These are phyloP conservation scores for Clarias gariepinus DNA, from an alignment of 2,113 vertebrate species.

Conservation along the genomic window DNA sequence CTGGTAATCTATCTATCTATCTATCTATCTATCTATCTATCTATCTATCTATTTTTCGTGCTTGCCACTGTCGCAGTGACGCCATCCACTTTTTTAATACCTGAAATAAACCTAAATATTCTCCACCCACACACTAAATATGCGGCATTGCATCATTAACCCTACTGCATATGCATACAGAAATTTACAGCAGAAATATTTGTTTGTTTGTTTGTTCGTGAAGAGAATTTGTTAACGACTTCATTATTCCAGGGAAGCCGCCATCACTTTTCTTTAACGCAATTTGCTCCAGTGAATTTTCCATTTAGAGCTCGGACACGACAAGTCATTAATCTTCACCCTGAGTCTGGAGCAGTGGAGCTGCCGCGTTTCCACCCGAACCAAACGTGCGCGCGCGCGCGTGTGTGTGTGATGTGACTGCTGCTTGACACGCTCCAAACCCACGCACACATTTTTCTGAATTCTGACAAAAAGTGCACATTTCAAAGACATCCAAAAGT, in stretches of 20 bases:
- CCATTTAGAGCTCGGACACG: conserved; percentile 66
- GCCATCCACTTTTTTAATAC: too few relatives aligned
- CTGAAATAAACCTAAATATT: neutral
- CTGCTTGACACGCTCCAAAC: neutral
- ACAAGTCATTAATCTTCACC: conserved; percentile 69
- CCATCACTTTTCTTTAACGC: conserved; percentile 62
- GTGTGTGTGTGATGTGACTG: neutral
- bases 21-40: too few relatives aligned
- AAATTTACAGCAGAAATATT: neutral
- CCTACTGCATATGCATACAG: too few relatives aligned
- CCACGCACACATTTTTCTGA: neutral
- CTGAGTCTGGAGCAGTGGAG: conserved; percentile 57
- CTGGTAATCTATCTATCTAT: too few relatives aligned
- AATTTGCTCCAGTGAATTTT: conserved; percentile 70
- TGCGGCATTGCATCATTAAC: neutral
- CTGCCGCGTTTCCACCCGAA: conserved; percentile 39
- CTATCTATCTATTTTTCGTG: too few relatives aligned
- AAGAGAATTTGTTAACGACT: conserved; percentile 65
- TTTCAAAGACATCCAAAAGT: neutral
- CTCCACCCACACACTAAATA: neutral
- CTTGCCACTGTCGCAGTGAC: neutral
- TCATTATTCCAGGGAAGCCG: conserved; percentile 67
- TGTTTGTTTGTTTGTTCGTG: conserved; percentile 22
- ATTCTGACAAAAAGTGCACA: neutral
- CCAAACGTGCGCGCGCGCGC: neutral